A percentile compares a stretch with the other conserved stretches of the same genome.
Conservation (phyloP, 64 coral and sea anemone genomes). For the Cladopsammia gracilis region DNA sequence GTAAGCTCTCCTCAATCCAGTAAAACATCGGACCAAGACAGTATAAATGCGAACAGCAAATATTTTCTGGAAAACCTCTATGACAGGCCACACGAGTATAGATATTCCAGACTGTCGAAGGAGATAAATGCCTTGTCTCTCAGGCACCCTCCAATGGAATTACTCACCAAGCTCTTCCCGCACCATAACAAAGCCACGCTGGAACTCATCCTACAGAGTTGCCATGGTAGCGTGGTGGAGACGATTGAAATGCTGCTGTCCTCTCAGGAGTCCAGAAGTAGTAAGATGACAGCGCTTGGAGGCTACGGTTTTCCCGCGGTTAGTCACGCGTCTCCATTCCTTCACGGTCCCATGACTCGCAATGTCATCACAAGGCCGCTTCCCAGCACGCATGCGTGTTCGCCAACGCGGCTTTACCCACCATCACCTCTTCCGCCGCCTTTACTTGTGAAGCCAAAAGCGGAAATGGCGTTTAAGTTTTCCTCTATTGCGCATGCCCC, state of each 20-base stretch:
- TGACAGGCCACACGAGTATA: neutral
- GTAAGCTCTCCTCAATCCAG: neutral
- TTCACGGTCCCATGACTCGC: conserved; percentile 51
- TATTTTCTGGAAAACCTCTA: conserved; percentile 17
- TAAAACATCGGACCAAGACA: conserved; percentile 11
- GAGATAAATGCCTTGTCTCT: conserved; percentile 16
- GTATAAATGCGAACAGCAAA: neutral
- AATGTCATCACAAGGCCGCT: conserved; percentile 45
- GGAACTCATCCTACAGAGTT: conserved; percentile 65
- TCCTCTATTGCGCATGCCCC: conserved; percentile 15
- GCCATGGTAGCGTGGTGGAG: conserved; percentile 58
- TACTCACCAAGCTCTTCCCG: conserved; percentile 68
- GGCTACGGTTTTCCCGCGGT: conserved; percentile 40
- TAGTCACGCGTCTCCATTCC: conserved; percentile 48
- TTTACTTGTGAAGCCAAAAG: conserved; percentile 63
- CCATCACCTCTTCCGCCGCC: conserved; percentile 68
- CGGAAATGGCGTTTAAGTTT: conserved; percentile 40
- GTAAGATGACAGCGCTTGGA: conserved; percentile 10
- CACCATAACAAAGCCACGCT: conserved; percentile 46
- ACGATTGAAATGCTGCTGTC: conserved; percentile 65
- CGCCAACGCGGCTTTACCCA: conserved; percentile 51
- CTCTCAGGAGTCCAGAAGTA: conserved; percentile 15
- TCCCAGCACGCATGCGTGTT: conserved; percentile 50
- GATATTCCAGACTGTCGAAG: conserved; percentile 31
- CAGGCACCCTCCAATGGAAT: conserved; percentile 44